These are phyloP conservation scores for Lateolabrax maculatus DNA, from an alignment of 2,797 vertebrate genomes.

Conservation along the genomic window DNA sequence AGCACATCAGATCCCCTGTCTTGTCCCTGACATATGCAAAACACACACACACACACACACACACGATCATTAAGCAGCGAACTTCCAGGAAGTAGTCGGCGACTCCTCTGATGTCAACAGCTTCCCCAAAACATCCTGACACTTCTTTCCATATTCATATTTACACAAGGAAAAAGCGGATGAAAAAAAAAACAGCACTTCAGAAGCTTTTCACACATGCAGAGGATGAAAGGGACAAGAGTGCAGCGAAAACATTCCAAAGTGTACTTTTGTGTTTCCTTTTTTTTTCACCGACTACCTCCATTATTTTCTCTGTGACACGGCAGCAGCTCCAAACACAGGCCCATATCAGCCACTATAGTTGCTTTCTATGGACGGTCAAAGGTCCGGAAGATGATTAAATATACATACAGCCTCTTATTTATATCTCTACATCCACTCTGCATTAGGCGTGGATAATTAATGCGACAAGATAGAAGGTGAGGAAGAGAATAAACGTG, in stretches of 20 bases:
- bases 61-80: constrained; percentile 52
- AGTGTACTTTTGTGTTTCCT: constrained; percentile 50
- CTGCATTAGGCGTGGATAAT: constrained; percentile 67
- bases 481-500: constrained; percentile 33
- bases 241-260: constrained; percentile 31
- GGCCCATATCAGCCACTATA: not conserved
- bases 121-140: constrained; percentile 58
- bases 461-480: constrained; percentile 45
- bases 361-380: constrained; percentile 43
- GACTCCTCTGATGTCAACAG: constrained; percentile 65
- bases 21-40: constrained; percentile 51
- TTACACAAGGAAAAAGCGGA: constrained; percentile 37
- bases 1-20: constrained; percentile 51
- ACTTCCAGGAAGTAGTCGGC: constrained; percentile 56
- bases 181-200: constrained; percentile 43
- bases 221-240: constrained; percentile 59
- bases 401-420: constrained; percentile 62
- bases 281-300: not conserved
- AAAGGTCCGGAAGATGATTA: constrained; percentile 57
- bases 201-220: constrained; percentile 55
- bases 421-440: constrained; percentile 43
- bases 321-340: constrained; percentile 15
- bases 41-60: constrained; percentile 30
- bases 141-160: constrained; percentile 71
- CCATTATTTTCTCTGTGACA: constrained; percentile 48